phyloP scores from a whole-genome alignment of 2,113 vertebrate species.

The Potamarius usumacintae region DNA sequence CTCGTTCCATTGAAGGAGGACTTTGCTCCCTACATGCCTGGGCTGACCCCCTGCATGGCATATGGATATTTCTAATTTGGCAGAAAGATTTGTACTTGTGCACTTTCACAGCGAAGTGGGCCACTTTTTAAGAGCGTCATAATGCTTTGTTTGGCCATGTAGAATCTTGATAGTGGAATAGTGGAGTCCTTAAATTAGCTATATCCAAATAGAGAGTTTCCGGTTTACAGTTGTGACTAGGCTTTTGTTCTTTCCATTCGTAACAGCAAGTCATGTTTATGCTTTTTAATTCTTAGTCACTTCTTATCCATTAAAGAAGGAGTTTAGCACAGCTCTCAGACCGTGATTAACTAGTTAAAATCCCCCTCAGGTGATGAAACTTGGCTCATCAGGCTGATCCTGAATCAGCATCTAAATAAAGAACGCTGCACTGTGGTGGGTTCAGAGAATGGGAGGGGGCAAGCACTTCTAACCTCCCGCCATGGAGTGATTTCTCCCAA shows the following conservation, averaged over 20 bases:
- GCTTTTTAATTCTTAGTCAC: background rate
- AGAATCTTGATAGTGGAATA: background rate
- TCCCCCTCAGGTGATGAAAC: slow-evolving; percentile 25
- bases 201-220: background rate
- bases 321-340: background rate
- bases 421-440: slow-evolving; percentile 16
- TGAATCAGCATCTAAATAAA: slow-evolving; percentile 49
- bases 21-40: slow-evolving; percentile 24
- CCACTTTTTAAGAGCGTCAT: background rate
- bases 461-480: slow-evolving; percentile 3
- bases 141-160: background rate
- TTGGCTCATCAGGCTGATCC: slow-evolving; percentile 22
- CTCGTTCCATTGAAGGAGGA: slow-evolving; percentile 37
- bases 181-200: slow-evolving; percentile 2
- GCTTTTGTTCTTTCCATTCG: background rate
- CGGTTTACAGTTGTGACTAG: background rate
- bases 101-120: background rate
- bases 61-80: slow-evolving; percentile 24
- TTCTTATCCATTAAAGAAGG: background rate
- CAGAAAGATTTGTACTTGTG: background rate
- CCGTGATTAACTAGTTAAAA: slow-evolving; percentile 12
- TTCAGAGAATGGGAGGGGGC: too few species aligned
- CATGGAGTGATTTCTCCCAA: background rate
- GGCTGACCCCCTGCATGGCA: slow-evolving; percentile 41
- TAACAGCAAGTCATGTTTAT: background rate